Evolutionary conservation across 2,797 vertebrate genomes (phyloP).

Genomic region (Eulemur mongoz): DNA sequence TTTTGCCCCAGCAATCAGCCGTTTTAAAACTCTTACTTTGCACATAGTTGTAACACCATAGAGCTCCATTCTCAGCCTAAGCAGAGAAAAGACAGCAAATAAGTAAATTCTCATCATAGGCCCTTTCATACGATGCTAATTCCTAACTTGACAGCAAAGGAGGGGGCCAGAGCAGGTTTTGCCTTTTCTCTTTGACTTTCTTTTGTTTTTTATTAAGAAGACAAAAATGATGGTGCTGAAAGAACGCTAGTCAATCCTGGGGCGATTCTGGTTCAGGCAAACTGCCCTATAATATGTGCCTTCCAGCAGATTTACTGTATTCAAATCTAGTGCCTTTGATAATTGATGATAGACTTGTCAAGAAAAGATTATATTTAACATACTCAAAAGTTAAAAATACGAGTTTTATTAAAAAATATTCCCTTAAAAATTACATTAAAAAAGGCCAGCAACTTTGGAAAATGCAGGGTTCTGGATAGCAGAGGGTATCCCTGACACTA

Average conservation of each 20-base stretch:
- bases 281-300: not conserved
- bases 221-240: not conserved
- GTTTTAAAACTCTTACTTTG: not conserved
- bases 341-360: not conserved
- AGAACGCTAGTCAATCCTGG: not conserved
- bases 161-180: not conserved
- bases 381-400: not conserved
- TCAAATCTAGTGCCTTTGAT: not conserved
- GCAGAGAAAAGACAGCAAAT: not conserved
- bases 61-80: not conserved
- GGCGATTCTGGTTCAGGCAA: not conserved
- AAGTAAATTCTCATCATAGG: not conserved
- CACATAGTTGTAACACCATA: not conserved
- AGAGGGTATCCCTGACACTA: not conserved
- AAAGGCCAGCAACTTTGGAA: not conserved
- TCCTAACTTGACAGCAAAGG: not conserved
- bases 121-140: not conserved
- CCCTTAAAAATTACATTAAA: not conserved
- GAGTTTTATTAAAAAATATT: not conserved
- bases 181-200: not conserved
- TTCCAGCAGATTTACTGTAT: not conserved
- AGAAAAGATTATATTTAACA: not conserved
- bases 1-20: rapidly evolving
- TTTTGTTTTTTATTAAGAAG: not conserved
- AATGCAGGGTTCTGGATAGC: not conserved